These are phyloP conservation scores for Miichthys miiuy DNA, from an alignment of 2,797 vertebrate species.

Conservation along the genomic window DNA sequence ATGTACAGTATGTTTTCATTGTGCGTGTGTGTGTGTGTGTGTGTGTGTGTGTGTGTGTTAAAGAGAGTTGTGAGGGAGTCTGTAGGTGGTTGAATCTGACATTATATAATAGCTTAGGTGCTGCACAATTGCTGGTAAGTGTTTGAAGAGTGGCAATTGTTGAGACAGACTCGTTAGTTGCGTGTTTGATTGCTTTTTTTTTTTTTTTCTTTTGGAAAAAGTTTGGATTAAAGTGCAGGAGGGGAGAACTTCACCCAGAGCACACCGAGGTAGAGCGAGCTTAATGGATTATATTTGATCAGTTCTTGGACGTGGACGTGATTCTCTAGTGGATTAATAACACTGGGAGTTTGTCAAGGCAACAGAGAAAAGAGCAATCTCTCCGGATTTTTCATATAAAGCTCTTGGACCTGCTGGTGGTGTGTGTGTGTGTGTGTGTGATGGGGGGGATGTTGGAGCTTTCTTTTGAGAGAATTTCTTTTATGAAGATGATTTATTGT, in stretches of 20 bases:
- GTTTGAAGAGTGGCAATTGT: conserved; percentile 57
- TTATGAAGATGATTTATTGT: conserved; percentile 47
- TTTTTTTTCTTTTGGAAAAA: conserved; percentile 1
- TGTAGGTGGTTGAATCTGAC: conserved; percentile 67
- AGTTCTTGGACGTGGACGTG: conserved; percentile 34
- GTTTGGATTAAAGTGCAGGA: conserved; percentile 11
- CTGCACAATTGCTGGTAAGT: conserved; percentile 42
- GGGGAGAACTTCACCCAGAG: conserved; percentile 34
- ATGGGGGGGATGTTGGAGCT: conserved; percentile 55
- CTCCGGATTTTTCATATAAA: conserved; percentile 19
- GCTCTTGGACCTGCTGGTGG: conserved; percentile 44
- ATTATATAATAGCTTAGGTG: conserved; percentile 66
- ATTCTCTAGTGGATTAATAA: conserved; percentile 27
- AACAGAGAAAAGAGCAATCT: conserved; percentile 49
- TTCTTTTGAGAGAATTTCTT: conserved; percentile 59
- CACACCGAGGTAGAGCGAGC: conserved; percentile 8
- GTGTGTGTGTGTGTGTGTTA: conserved; percentile 29
- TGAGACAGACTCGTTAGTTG: conserved; percentile 23
- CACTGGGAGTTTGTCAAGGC: conserved; percentile 37
- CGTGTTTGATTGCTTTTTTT: conserved; percentile 13
- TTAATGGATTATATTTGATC: conserved; percentile 26
- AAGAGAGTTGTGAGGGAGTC: conserved; percentile 59
- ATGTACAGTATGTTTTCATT: conserved; percentile 48
- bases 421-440: conserved; percentile 45
- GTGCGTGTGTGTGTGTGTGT: conserved; percentile 34